Base-by-base conservation (phyloP, 2,888 invertebrate genomes). In the Pseudoips prasinana region DNA sequence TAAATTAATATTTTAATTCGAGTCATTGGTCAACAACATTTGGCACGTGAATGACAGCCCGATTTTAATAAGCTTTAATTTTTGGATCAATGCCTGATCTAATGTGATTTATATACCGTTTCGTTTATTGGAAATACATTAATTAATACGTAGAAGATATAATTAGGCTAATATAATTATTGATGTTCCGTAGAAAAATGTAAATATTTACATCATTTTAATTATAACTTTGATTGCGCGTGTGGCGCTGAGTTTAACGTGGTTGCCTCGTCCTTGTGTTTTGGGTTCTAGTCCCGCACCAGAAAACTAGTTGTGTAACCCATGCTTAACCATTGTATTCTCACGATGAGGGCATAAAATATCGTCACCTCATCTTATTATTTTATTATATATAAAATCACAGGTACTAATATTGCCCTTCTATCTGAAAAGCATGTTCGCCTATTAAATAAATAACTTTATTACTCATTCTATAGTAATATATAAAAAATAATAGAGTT, bases 71-170 rank as follows among this genome's bases (percentile, higher is more conserved):
- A 20, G 24, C 17, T 17, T 22, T 25, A 39, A 41, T 42, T 39
- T 51, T 58, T 56, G 59, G 56, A 56, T 30, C 14, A 8, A 9
- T 46, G 59, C 59, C 48, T 39, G 26, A 26, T 36, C 25, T 28
- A 37, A 36, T 50, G 32, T 22, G 25, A 33, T 28, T 42, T 41
- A 39, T 25, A 27, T 9, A 39, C 25, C 2, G 19, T 38, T 43
- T 43, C 58, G 50, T 49, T 58, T 54, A 44, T 44, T 11, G 23
- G 30, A 31, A 41, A 51, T 39, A 36, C 42, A 43, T 51, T 45
- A 43, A 47, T 14, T 14, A 40, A 40, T 33, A 9, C 31, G 20
- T 19, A 25, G 33, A 22, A 41, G 39, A 33, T 51, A 37, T 44
- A 51, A 46, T 56, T 34, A 33, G 10, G 22, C n/a, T 39, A 39